Evolutionary conservation across 2,113 vertebrate species (phyloP), one percentile per base, ranked within the genome.

Genomic region (Gopherus evgoodei): DNA sequence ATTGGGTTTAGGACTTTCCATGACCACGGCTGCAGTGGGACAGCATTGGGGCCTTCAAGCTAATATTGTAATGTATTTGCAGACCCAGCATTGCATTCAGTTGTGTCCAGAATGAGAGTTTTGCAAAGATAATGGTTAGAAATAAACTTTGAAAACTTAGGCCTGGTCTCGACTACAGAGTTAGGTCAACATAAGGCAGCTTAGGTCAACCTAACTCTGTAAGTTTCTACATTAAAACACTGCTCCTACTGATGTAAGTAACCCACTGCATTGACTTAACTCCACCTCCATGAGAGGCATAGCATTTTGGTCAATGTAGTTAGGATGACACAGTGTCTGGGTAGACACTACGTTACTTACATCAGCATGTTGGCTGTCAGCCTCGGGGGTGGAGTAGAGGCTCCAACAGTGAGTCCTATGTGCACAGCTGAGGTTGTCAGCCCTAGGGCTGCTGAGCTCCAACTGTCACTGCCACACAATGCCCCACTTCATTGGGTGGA

Each of bases 41-140:
- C 38, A 52, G 11, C 19, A 9, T 49, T 3, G 13, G 22, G 49
- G 81, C 9, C 22, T 57, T 7, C 22, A 11, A 80, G 54, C 3
- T 1, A 1, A 47, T 76, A 10, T 22, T 86, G 78, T 54, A 89
- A 54, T 6, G 53, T 1, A 11, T 14, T 1, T 29, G 25, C 7
- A 9, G 38, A 89, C 54, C 42, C 59, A 47, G 35, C 75, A 81
- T n/a, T 65, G 49, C 47, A 76, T 49, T 0, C 3, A 83, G 82
- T 42, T 65, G 49, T 56, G 65, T 49, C 0, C 2, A 84, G 25
- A 91, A 57, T 8, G 4, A 9, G 0, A 3, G 8, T n/a, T 21
- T 88, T 50, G 62, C 1, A 5, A 24, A 57, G 31, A 65, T 65
- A n/a, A 65, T 65, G 31, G 7, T 35, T n/a, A n/a, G 62, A 65